A percentile compares a stretch with the other conserved stretches of the same genome.
These are phyloP conservation scores for Pocillopora grandis DNA, from an alignment of 92 coral and sea anemone species.

Conservation along the genomic window DNA sequence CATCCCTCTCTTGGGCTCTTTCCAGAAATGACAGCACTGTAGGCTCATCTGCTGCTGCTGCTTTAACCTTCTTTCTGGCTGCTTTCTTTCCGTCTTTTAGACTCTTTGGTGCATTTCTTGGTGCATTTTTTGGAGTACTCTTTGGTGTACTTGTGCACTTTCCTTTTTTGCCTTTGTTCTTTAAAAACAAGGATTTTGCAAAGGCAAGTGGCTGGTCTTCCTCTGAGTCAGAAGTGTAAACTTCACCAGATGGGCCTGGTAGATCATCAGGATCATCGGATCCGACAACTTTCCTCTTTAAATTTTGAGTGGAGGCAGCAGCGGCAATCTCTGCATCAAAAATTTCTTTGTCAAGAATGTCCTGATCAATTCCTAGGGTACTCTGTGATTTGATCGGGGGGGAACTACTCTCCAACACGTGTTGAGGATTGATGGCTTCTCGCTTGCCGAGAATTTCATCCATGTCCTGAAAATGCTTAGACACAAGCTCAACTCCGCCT, in stretches of 20 bases:
- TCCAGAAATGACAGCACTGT: constrained; percentile 38
- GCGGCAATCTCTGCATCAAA: constrained; percentile 4
- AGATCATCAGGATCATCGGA: not conserved
- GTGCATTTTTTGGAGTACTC: constrained; percentile 12
- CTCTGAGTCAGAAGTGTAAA: constrained; percentile 23
- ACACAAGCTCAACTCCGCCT: constrained; percentile 4
- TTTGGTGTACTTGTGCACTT: constrained; percentile 31
- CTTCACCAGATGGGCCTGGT: constrained; percentile 32
- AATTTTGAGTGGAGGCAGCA: constrained; percentile 17
- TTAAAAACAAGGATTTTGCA: constrained; percentile 13
- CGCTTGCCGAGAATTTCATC: constrained; percentile 39
- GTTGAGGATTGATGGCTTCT: constrained; percentile 51
- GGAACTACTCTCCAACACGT: constrained; percentile 17
- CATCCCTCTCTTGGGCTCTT: constrained; percentile 35
- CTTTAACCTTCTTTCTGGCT: constrained; percentile 43
- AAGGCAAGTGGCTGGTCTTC: constrained; percentile 18
- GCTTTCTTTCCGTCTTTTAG: constrained; percentile 15
- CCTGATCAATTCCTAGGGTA: not conserved
- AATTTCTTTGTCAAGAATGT: constrained; percentile 26
- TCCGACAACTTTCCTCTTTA: constrained; percentile 13
- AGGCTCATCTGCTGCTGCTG: constrained; percentile 35
- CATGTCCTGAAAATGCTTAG: constrained; percentile 28
- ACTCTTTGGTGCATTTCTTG: constrained; percentile 18
- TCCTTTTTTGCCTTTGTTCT: constrained; percentile 33
- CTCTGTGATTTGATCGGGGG: no score